phyloP scores from a whole-genome alignment of 2,113 vertebrate species.

The Falco punctatus region DNA sequence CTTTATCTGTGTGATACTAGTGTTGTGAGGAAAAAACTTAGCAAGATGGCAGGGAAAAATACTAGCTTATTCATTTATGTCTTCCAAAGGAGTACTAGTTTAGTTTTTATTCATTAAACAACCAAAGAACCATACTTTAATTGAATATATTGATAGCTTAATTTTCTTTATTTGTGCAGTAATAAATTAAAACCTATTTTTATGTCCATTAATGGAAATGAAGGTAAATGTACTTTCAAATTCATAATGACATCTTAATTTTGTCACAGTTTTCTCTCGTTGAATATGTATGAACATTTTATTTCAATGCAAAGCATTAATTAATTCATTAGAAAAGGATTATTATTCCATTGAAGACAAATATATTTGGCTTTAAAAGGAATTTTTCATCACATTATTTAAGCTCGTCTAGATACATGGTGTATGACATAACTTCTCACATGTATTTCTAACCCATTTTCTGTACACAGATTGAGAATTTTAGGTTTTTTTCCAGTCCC shows the following conservation, averaged over 20 bases:
- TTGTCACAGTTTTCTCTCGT: neutral
- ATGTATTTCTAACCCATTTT: neutral
- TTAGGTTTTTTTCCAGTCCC: neutral
- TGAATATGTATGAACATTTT: neutral
- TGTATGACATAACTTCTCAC: neutral
- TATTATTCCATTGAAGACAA: neutral
- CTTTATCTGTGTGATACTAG: neutral
- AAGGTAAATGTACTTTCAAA: conserved; percentile 42
- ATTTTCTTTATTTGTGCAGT: conserved; percentile 7
- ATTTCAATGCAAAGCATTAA: neutral
- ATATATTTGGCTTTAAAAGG: neutral
- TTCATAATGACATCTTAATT: neutral
- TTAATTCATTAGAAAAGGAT: neutral
- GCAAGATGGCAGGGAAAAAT: neutral
- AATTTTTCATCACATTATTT: neutral
- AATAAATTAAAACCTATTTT: conserved; percentile 9
- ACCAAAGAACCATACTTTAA: neutral
- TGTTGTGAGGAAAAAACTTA: neutral
- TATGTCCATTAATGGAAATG: neutral
- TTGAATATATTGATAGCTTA: conserved; percentile 16
- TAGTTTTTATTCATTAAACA: neutral
- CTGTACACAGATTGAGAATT: neutral
- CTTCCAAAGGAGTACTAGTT: neutral
- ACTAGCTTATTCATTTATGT: neutral
- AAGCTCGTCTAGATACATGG: neutral